These are phyloP conservation scores for Tapirus terrestris DNA, from an alignment of 2,113 vertebrate species.

Conservation along the genomic window DNA sequence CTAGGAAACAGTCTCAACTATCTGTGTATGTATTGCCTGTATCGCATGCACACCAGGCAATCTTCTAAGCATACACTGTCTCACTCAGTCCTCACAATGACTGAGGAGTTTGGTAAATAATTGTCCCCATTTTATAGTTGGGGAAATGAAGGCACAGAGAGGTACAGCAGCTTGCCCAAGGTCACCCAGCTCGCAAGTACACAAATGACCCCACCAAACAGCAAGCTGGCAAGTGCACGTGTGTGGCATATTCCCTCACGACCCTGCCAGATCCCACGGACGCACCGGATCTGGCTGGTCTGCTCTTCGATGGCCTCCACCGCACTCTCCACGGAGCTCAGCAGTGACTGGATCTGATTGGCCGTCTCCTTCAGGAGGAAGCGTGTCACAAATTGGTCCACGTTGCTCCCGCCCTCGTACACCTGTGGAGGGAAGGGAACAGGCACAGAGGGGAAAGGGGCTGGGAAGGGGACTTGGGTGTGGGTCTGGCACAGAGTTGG, in stretches of 20 bases:
- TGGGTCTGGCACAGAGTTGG: no score
- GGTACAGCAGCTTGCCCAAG: neutral
- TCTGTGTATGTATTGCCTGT: accelerated
- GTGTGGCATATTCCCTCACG: accelerated
- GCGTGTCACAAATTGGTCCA: constrained; percentile 98
- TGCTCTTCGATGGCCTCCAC: constrained; percentile 98
- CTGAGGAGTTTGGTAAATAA: accelerated
- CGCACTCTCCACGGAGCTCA: constrained; percentile 97
- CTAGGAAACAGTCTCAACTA: neutral
- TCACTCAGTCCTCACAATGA: accelerated
- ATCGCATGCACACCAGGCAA: accelerated
- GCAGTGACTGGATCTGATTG: constrained; percentile 97
- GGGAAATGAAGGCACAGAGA: neutral
- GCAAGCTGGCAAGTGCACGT: accelerated
- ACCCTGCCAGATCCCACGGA: accelerated
- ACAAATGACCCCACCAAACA: accelerated
- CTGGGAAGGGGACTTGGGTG: accelerated
- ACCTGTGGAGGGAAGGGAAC: constrained; percentile 85
- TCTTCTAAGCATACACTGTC: accelerated
- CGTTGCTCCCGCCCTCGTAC: constrained; percentile 94
- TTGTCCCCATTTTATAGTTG: accelerated
- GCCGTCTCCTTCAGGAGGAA: constrained; percentile 98
- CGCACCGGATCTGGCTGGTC: constrained; percentile 93
- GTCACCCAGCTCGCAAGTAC: neutral
- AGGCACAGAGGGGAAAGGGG: neutral